Percentiles rank a stretch among this genome's conserved stretches.
Conservation (phyloP, 1,140 invertebrate genomes). For the Drosophila nasuta region DNA sequence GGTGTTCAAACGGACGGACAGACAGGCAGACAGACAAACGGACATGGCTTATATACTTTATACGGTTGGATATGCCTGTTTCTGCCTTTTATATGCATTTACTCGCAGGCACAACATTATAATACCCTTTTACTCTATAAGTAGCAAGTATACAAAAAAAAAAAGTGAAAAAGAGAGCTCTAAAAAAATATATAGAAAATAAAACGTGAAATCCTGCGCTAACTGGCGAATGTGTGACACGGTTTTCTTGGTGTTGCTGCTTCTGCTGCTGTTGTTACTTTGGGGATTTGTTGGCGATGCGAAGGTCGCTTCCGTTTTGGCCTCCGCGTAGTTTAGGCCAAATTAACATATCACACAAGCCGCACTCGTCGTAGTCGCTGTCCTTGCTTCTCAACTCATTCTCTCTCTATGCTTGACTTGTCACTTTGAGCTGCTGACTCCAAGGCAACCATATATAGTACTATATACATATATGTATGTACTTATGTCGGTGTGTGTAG, state of each 20-base stretch:
- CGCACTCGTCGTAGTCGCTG: conserved; percentile 33
- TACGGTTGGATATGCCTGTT: no score
- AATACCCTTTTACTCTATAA: no score
- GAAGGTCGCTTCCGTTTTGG: conserved; percentile 20
- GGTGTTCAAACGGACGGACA: no score
- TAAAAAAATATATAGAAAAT: not conserved
- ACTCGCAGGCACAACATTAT: no score
- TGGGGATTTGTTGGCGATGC: conserved; percentile 20
- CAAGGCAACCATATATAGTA: conserved; percentile 30
- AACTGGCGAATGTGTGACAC: conserved; percentile 66
- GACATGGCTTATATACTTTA: no score
- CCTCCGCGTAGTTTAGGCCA: conserved; percentile 66
- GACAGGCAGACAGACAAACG: no score
- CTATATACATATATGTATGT: not conserved
- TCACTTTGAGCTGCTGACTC: conserved; percentile 63
- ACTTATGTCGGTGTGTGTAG: not conserved
- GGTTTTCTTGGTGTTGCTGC: conserved; percentile 22
- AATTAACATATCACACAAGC: conserved; percentile 76
- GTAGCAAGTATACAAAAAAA: no score
- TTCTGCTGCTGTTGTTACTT: conserved; percentile 28
- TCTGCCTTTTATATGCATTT: no score
- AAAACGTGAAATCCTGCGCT: conserved; percentile 45
- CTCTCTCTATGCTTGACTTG: conserved; percentile 62
- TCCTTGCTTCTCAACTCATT: conserved; percentile 33
- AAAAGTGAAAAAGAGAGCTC: not conserved